Base-by-base conservation (phyloP, 2,888 invertebrate species). In the Abrostola triplasia region DNA sequence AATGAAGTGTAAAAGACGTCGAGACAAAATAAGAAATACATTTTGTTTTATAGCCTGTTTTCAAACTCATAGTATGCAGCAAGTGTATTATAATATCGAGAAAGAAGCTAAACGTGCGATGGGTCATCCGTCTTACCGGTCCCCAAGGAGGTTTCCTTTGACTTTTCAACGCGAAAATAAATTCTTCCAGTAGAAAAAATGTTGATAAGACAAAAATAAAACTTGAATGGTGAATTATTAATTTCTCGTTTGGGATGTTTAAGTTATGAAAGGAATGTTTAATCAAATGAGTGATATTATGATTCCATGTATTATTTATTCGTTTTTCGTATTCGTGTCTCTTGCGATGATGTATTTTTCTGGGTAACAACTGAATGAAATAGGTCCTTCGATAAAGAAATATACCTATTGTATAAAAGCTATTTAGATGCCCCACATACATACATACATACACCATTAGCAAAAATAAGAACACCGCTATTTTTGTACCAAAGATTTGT, bases 71-170 rank as follows among this genome's bases (percentile, higher is more conserved):
- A 5, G 40, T n/a, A 24, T 44, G 35, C 36, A 40, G n/a, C 56
- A n/a, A 70, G 74, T 64, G 47, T 74, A 70, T 74, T 72, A 59
- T 74, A 74, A 74, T 70, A 70, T 58, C 40, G 42, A 55, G 54
- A 69, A 50, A 72, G 73, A 51, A 64, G 61, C 62, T 59, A 57
- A 59, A 61, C 61, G 70, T 50, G 58, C 56, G 52, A 59, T 42
- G 44, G 57, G 63, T 63, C 66, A 79, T 77, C 73, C 70, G 70
- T 79, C 77, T 76, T 69, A 69, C 49, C 36, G 38, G 38, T 76
- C 79, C 72, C 52, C 51, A 8, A 64, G 76, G 76, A 64, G 67
- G 66, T 67, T 72, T 24, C 44, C 44, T 47, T 47, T 47, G 44
- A 47, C 44, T 47, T 44, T 41, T 67, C 76, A 67, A 71, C 71